phyloP scores from a whole-genome alignment of 2,113 vertebrate species.

The Patagioenas fasciata region DNA sequence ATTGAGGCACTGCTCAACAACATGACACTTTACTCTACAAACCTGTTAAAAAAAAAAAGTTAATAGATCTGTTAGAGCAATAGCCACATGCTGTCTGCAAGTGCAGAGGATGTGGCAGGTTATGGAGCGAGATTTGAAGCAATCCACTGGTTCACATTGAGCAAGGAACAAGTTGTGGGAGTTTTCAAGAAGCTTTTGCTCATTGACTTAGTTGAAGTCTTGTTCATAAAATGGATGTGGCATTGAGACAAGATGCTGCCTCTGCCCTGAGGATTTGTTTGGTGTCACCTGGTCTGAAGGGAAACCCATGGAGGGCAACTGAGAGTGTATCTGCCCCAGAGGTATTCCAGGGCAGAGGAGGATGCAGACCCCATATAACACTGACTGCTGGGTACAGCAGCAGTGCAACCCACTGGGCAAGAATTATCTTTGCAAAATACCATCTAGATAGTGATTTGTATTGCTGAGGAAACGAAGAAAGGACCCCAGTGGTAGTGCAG shows the following conservation, averaged over 20 bases:
- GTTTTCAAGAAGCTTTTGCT: neutral
- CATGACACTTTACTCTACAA: neutral
- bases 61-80: neutral
- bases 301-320: neutral
- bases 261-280: neutral
- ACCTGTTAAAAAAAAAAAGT: no score
- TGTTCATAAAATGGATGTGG: neutral
- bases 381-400: fast-evolving
- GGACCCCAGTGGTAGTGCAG: neutral
- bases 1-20: neutral
- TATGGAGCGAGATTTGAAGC: neutral
- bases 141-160: fast-evolving
- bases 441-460: neutral
- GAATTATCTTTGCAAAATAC: neutral
- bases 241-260: fast-evolving
- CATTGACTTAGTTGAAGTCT: neutral
- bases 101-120: neutral
- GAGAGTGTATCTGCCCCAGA: neutral
- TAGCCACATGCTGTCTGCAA: neutral
- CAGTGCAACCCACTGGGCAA: neutral
- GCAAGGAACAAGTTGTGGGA: neutral
- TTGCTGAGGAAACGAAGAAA: neutral
- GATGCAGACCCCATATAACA: neutral
- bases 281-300: fast-evolving
- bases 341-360: fast-evolving